A percentile compares a stretch with the other conserved stretches of the same genome.
phyloP scores from a whole-genome alignment of 2,113 vertebrate genomes.

The Motacilla alba region DNA sequence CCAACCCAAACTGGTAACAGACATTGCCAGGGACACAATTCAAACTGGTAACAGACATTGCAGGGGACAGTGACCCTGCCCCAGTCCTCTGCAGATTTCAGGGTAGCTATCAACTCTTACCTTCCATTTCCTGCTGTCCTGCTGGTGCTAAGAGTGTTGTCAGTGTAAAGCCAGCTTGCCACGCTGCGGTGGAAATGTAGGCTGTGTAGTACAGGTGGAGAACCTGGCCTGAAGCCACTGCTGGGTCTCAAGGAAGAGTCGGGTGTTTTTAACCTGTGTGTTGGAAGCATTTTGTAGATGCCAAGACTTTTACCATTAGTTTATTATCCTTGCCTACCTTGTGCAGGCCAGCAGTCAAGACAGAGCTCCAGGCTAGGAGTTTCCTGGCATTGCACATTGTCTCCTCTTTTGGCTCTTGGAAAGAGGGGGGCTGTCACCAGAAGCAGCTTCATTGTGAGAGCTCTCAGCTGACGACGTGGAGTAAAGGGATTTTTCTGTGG shows the following conservation, averaged over 20 bases:
- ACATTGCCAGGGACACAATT: neutral
- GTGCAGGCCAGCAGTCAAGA: neutral
- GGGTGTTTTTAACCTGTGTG: neutral
- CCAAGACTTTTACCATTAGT: neutral
- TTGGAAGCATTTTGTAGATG: neutral
- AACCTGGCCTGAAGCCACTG: neutral
- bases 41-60: neutral
- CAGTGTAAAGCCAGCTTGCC: neutral
- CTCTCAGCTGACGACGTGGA: neutral
- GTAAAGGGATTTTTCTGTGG: neutral
- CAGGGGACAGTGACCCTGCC: neutral
- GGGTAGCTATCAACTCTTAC: neutral
- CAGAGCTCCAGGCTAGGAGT: neutral
- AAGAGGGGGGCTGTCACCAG: neutral
- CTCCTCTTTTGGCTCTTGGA: neutral
- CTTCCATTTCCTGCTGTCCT: neutral
- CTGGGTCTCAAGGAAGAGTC: neutral
- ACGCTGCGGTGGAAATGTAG: accelerated
- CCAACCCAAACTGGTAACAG: neutral
- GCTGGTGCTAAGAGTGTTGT: neutral
- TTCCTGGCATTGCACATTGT: neutral
- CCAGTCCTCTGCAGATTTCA: neutral
- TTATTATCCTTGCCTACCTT: neutral
- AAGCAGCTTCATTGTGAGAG: neutral
- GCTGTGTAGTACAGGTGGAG: neutral